phyloP scores from a whole-genome alignment of 2,113 vertebrate species.

The Prunella fulvescens region DNA sequence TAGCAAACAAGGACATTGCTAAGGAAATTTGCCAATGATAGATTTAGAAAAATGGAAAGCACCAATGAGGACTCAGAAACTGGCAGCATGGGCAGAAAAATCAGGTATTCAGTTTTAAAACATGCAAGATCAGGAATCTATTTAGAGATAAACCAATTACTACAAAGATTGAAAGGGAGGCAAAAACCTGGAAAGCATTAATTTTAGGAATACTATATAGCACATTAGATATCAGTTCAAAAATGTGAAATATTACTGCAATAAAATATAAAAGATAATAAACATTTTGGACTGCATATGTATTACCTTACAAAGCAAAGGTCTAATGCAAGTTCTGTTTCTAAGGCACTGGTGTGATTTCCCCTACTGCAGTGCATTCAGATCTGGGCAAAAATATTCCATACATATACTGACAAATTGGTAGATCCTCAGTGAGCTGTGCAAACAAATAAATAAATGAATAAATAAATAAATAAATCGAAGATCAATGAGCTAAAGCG shows the following conservation, averaged over 20 bases:
- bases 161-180: background rate
- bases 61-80: background rate
- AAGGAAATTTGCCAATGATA: background rate
- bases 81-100: background rate
- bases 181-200: background rate
- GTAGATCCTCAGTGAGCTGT: background rate
- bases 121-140: background rate
- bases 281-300: background rate
- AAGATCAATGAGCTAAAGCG: background rate
- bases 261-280: background rate
- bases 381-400: background rate
- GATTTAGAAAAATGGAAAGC: background rate
- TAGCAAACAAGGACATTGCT: background rate
- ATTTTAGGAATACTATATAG: background rate
- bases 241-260: background rate
- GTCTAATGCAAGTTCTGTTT: background rate
- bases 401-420: background rate
- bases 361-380: background rate
- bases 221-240: background rate
- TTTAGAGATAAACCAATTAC: background rate
- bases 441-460: background rate
- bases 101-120: background rate
- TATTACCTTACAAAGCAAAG: background rate
- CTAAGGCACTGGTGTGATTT: background rate
- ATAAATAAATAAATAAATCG: background rate